Evolutionary conservation across 2,113 vertebrate genomes (phyloP).

Genomic region (Peucedramus taeniatus): DNA sequence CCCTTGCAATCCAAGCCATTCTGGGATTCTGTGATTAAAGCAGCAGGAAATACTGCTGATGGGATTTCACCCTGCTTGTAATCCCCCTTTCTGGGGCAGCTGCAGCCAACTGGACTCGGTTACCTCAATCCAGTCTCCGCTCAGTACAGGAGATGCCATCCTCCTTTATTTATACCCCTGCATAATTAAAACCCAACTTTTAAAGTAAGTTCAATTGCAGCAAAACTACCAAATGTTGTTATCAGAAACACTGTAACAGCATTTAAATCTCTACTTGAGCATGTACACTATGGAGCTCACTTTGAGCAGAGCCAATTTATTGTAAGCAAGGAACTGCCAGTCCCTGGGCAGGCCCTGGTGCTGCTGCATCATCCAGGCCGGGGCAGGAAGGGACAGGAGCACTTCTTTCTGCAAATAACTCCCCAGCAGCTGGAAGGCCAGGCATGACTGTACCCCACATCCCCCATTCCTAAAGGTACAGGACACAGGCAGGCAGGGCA

Average conservation of each 20-base stretch:
- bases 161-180: background rate
- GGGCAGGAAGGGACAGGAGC: background rate
- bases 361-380: background rate
- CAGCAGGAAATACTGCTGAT: background rate
- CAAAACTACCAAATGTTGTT: background rate
- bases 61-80: background rate
- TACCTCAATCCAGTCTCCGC: background rate
- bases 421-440: background rate
- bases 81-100: background rate
- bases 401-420: background rate
- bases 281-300: fast-evolving
- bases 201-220: background rate
- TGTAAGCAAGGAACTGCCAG: background rate
- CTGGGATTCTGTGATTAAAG: background rate
- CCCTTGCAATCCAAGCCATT: background rate
- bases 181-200: background rate
- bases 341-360: background rate
- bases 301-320: background rate
- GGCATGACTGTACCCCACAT: background rate
- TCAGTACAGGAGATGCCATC: background rate
- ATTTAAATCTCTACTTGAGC: background rate
- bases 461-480: background rate
- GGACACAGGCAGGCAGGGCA: background rate
- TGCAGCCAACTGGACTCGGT: background rate
- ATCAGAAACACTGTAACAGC: background rate